Evolutionary conservation across 92 coral and sea anemone genomes (phyloP).

Genomic region (Parazoanthus atlanticus): DNA sequence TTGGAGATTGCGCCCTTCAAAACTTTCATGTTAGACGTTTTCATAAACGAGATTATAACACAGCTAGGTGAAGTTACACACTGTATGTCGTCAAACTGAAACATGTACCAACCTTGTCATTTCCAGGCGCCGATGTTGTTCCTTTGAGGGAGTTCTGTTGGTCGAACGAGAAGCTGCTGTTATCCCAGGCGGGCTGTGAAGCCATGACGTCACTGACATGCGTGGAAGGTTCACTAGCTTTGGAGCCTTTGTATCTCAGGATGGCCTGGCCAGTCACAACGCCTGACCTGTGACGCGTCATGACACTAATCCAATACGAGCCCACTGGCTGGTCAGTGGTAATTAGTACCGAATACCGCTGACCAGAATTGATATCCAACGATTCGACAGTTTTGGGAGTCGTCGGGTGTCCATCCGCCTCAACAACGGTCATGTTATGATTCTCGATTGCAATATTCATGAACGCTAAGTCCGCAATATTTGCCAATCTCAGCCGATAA

Average conservation of each 20-base stretch:
- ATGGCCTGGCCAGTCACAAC: slow-evolving; percentile 43
- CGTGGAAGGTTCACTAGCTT: slow-evolving; percentile 5
- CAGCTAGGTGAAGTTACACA: neutral
- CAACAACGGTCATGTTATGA: slow-evolving; percentile 46
- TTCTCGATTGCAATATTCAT: slow-evolving; percentile 52
- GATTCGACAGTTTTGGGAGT: slow-evolving; percentile 25
- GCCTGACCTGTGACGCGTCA: slow-evolving; percentile 35
- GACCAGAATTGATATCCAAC: slow-evolving; percentile 40
- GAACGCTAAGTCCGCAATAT: slow-evolving; percentile 47
- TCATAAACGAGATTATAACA: neutral
- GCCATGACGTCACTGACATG: slow-evolving; percentile 36
- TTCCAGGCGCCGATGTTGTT: slow-evolving; percentile 37
- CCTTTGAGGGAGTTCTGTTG: slow-evolving; percentile 41
- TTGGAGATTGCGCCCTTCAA: too few species aligned
- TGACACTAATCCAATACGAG: slow-evolving; percentile 51
- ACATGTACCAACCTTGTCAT: neutral
- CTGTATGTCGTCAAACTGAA: too few species aligned
- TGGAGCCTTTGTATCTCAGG: slow-evolving; percentile 24
- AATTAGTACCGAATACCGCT: slow-evolving; percentile 44
- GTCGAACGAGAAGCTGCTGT: slow-evolving; percentile 40
- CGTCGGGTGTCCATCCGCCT: slow-evolving; percentile 32
- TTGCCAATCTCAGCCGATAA: slow-evolving; percentile 37
- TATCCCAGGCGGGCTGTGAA: slow-evolving; percentile 48
- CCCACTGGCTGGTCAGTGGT: slow-evolving; percentile 49
- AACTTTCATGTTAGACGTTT: neutral